Evolutionary conservation across 2,888 invertebrate genomes (phyloP).

Genomic region (Labia minor): DNA sequence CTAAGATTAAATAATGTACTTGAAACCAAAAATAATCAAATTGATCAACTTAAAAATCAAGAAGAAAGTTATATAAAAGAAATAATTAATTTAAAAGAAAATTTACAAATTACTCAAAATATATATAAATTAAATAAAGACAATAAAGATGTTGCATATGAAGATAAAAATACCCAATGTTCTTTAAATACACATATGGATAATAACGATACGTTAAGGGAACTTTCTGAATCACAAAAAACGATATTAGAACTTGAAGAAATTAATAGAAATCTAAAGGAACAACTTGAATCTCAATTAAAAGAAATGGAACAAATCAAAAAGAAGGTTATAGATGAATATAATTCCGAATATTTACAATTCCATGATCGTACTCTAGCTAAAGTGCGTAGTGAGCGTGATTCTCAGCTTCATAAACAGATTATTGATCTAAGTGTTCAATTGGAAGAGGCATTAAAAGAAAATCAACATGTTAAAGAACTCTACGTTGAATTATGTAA

Average conservation of each 20-base stretch:
- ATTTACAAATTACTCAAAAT: too few species aligned
- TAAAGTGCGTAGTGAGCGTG: background rate
- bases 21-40: background rate
- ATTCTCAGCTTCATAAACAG: background rate
- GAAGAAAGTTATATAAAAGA: background rate
- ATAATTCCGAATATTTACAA: background rate
- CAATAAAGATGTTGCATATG: too few species aligned
- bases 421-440: background rate
- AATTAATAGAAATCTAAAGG: background rate
- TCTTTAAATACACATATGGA: too few species aligned
- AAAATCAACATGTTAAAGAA: background rate
- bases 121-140: too few species aligned
- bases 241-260: constrained; percentile 3
- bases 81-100: too few species aligned
- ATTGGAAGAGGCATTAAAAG: background rate
- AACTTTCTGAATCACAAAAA: too few species aligned
- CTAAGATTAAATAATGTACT: background rate
- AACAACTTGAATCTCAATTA: background rate
- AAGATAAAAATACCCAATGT: too few species aligned
- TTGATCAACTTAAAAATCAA: background rate
- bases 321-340: background rate
- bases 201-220: too few species aligned
- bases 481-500: background rate
- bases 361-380: background rate
- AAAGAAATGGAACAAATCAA: background rate